These are phyloP conservation scores for Sylvia borin DNA, from an alignment of 2,797 vertebrate species.

Conservation along the genomic window DNA sequence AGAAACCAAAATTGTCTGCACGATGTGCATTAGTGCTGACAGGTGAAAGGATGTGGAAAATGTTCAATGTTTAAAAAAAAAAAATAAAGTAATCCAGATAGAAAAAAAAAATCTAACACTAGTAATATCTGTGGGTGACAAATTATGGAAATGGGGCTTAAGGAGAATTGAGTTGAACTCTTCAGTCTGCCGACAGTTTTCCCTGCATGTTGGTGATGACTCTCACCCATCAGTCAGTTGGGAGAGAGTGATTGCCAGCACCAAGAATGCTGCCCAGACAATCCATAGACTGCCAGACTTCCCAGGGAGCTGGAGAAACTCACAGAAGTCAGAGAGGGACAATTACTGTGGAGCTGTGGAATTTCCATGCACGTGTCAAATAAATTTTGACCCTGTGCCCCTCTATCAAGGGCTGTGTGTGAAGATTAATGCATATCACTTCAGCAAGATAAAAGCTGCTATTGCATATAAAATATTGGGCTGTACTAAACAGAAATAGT, in stretches of 20 bases:
- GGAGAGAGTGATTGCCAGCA: neutral
- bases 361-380: neutral
- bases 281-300: neutral
- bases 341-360: neutral
- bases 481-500: neutral
- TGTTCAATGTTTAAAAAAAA: neutral
- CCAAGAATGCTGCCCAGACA: neutral
- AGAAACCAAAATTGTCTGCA: neutral
- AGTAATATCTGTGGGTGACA: neutral
- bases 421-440: neutral
- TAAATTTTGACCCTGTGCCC: neutral
- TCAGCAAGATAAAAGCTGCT: neutral
- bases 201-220: neutral
- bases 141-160: neutral
- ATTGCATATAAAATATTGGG: neutral
- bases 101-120: neutral
- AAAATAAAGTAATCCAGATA: neutral
- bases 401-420: neutral
- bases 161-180: neutral
- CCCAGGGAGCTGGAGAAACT: neutral
- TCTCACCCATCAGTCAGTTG: neutral
- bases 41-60: neutral
- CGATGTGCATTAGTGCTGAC: accelerated
- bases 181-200: neutral
- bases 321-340: neutral